Evolutionary conservation across 1,140 invertebrate species (phyloP).

Genomic region (Schlechtendalia chinensis): DNA sequence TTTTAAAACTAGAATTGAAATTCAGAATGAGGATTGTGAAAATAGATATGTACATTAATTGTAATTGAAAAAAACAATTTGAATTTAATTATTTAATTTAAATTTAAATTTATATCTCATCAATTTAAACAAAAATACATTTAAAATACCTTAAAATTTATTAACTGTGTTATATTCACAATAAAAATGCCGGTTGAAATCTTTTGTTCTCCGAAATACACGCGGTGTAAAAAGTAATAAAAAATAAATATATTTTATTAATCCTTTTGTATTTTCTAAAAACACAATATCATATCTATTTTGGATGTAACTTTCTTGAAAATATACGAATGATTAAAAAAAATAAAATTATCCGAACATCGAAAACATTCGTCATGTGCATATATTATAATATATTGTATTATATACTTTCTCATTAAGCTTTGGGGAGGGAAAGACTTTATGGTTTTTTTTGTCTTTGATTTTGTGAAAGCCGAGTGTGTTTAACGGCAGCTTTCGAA

Average conservation of each 20-base stretch:
- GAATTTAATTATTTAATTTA: too few species aligned
- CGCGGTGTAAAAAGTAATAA: too few species aligned
- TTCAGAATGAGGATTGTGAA: too few species aligned
- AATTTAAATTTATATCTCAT: neutral
- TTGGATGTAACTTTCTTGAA: neutral
- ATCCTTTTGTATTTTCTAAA: too few species aligned
- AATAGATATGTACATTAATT: too few species aligned
- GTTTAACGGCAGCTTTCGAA: constrained; percentile 37
- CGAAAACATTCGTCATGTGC: too few species aligned
- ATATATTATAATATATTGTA: neutral
- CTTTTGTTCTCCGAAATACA: neutral
- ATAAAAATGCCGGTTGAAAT: neutral
- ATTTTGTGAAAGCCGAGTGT: constrained; percentile 34
- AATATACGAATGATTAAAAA: neutral
- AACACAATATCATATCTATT: too few species aligned
- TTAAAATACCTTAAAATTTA: neutral
- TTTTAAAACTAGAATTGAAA: too few species aligned
- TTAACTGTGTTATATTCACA: neutral
- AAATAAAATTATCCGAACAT: too few species aligned
- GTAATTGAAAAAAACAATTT: too few species aligned
- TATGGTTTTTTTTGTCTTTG: constrained; percentile 36
- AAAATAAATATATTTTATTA: too few species aligned
- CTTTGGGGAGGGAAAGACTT: constrained; percentile 28
- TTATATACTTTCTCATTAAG: neutral
- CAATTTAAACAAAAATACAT: too few species aligned